phyloP scores from a whole-genome alignment of 92 coral and sea anemone species.

The Epizoanthus stellaris region DNA sequence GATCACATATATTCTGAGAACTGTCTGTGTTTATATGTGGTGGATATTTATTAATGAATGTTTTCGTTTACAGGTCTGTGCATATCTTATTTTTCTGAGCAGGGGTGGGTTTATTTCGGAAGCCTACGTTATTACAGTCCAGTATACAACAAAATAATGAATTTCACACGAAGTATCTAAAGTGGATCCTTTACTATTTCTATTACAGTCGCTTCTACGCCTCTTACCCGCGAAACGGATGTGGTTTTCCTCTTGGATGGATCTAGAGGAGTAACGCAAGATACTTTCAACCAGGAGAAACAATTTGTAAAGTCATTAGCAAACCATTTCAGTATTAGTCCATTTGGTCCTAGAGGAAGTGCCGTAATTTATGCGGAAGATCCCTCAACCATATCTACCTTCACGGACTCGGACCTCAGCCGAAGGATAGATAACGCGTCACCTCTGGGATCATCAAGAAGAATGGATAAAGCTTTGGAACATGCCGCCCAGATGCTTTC shows the following conservation, averaged over 20 bases:
- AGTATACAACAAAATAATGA: too few species aligned
- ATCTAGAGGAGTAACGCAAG: slow-evolving; percentile 40
- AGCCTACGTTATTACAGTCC: too few species aligned
- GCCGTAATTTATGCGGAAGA: slow-evolving; percentile 12
- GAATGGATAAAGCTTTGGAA: slow-evolving; percentile 17
- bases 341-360: slow-evolving; percentile 33
- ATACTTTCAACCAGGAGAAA: slow-evolving; percentile 37
- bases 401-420: not conserved
- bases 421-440: not conserved
- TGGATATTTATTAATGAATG: too few species aligned
- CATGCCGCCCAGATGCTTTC: slow-evolving; percentile 22
- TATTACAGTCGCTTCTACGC: slow-evolving; percentile 8
- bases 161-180: too few species aligned
- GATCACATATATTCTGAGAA: too few species aligned
- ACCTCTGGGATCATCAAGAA: slow-evolving; percentile 18
- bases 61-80: too few species aligned
- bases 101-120: too few species aligned
- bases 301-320: slow-evolving; percentile 39
- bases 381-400: slow-evolving; percentile 12
- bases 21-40: too few species aligned
- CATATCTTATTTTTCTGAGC: too few species aligned
- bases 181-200: too few species aligned
- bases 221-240: slow-evolving; percentile 29
- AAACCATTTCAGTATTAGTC: slow-evolving; percentile 13
- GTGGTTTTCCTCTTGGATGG: slow-evolving; percentile 56